Base-by-base conservation (phyloP, 2,888 invertebrate species). In the Odontothrips loti region DNA sequence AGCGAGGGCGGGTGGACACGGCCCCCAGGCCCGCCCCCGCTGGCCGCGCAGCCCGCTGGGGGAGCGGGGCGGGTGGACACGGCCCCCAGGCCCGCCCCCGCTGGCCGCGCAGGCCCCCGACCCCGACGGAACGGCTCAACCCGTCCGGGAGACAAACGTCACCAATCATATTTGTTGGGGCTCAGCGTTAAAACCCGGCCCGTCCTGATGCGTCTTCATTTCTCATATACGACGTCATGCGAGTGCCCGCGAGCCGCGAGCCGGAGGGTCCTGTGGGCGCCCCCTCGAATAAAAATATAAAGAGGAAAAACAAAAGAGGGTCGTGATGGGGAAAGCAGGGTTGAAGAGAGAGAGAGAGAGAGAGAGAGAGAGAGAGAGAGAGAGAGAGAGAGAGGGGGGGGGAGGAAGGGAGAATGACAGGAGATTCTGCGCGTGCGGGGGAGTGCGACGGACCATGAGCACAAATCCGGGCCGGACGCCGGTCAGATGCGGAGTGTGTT, bases 81-180 rank as follows among this genome's bases (percentile, higher is more conserved):
- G 48, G 51, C 51, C 3, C 15, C 51, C 51, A 51, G 15, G n/a
- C 51, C 12, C 51, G 9, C 15, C 51, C 51, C 12, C 51, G 51
- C 9, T 12, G 51, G 51, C 12, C 12, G 51, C 51, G 51, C 51
- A 51, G 51, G n/a, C n/a, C 48, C 10, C 48, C 9, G 48, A 15
- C 48, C 48, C 48, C 9, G 10, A 48, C 51, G 51, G 15, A 51
- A 17, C 51, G 17, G 51, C 51, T 12, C 51, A 51, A 12, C 15
- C 1, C 51, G 68, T 12, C 23, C 11, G 4, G 27, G 27, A 27
- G 68, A 27, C 12, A 75, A 75, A 27, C 68, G 68, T 75, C 68
- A 75, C 68, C 68, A 75, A 75, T 75, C 68, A 75, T 75, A 75
- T 75, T 75, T 75, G 68, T 75, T 27, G 23, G 68, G 68, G 68